These are phyloP conservation scores for Ictidomys tridecemlineatus DNA, from an alignment of 2,113 vertebrate species.

Conservation along the genomic window DNA sequence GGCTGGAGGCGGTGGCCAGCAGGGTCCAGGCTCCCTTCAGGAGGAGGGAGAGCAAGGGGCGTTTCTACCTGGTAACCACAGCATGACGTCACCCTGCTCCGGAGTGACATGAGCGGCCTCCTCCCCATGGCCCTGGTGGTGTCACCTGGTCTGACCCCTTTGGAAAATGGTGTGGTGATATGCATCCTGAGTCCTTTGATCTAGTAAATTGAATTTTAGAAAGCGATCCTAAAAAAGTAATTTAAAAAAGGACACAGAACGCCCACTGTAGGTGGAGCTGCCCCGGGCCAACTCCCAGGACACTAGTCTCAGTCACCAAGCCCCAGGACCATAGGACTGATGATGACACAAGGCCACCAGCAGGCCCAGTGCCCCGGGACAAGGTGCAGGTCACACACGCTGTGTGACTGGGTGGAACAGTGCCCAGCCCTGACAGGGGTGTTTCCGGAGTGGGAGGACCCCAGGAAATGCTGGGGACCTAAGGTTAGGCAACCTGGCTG, in stretches of 20 bases:
- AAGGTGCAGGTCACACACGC: fast-evolving
- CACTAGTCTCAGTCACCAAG: no score
- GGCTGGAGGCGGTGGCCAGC: neutral
- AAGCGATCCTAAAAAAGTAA: neutral
- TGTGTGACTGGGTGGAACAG: fast-evolving
- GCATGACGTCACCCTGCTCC: fast-evolving
- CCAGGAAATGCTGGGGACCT: neutral
- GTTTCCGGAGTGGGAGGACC: neutral
- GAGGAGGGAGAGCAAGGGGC: fast-evolving
- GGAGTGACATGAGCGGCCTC: fast-evolving
- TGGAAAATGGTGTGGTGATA: neutral
- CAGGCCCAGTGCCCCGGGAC: fast-evolving
- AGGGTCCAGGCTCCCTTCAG: neutral
- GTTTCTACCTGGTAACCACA: neutral
- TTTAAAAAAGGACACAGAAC: neutral
- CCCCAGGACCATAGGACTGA: neutral
- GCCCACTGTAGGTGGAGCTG: neutral
- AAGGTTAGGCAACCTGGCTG: fast-evolving
- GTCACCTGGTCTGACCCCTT: neutral
- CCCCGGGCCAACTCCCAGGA: fast-evolving
- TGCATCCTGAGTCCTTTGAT: neutral
- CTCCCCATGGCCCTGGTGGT: fast-evolving
- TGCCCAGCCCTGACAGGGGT: fast-evolving
- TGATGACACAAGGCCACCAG: fast-evolving
- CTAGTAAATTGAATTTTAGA: neutral